Percentiles rank a stretch among this genome's conserved stretches.
Evolutionary conservation across 2,113 vertebrate species (phyloP).

Genomic region (Sylvia atricapilla): DNA sequence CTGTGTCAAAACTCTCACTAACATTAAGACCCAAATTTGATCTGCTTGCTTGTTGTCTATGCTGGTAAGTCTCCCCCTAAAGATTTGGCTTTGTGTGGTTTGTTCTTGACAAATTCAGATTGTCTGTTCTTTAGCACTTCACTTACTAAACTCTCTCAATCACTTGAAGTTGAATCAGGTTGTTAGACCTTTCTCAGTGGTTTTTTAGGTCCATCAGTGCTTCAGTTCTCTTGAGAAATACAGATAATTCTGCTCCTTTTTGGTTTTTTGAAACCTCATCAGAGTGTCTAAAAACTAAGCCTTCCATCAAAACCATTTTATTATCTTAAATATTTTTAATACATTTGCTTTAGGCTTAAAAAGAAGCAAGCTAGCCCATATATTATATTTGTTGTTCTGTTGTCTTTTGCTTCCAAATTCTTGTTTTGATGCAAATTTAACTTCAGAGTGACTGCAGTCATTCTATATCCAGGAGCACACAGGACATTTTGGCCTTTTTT

Average conservation of each 20-base stretch:
- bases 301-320: neutral
- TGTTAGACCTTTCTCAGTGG: neutral
- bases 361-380: neutral
- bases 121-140: neutral
- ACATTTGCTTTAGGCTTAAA: neutral
- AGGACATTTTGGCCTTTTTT: neutral
- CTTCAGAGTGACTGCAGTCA: neutral
- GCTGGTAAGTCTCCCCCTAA: neutral
- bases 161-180: neutral
- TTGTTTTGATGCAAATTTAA: neutral
- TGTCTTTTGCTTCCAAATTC: neutral
- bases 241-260: neutral
- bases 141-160: neutral
- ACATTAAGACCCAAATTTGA: neutral
- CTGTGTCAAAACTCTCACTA: neutral
- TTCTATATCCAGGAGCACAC: neutral
- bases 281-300: neutral
- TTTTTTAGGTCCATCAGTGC: neutral
- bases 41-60: neutral
- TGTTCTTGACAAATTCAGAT: neutral
- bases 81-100: neutral
- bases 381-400: neutral
- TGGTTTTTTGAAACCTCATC: neutral
- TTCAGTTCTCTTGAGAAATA: neutral
- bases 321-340: neutral